Evolutionary conservation across 2,888 invertebrate genomes (phyloP).

Genomic region (Callyntrura sp.): DNA sequence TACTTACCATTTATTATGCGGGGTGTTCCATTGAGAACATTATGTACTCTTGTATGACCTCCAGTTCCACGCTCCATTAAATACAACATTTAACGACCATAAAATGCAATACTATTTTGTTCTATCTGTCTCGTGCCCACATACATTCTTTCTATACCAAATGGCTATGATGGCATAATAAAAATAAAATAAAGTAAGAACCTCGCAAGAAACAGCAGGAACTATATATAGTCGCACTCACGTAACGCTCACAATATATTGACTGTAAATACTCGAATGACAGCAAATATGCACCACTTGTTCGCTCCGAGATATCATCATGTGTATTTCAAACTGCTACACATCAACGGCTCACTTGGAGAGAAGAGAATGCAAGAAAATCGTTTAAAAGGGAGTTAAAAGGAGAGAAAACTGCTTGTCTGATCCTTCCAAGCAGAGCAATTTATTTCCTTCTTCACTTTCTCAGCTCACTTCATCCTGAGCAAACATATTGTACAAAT

Average conservation of each 20-base stretch:
- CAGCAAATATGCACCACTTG: constrained; percentile 67
- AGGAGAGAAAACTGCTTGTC: constrained; percentile 73
- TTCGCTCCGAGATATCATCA: constrained; percentile 47
- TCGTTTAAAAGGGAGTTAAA: constrained; percentile 75
- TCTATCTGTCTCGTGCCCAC: background rate
- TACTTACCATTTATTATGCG: constrained; percentile 13
- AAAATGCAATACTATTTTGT: constrained; percentile 50
- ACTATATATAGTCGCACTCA: constrained; percentile 6
- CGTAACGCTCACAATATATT: constrained; percentile 11
- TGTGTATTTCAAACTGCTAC: background rate
- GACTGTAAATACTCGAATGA: constrained; percentile 66
- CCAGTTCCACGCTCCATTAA: constrained; percentile 64
- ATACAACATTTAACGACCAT: constrained; percentile 70
- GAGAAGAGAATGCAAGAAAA: constrained; percentile 65
- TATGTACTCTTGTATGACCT: constrained; percentile 41
- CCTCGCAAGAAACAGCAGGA: constrained; percentile 37
- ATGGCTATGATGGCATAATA: background rate
- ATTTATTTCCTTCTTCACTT: constrained; percentile 79
- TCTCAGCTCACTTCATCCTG: constrained; percentile 66
- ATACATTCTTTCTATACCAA: background rate
- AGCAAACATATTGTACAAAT: constrained; percentile 79
- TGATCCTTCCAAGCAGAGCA: constrained; percentile 78
- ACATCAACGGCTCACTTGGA: constrained; percentile 43
- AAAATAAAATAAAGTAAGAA: constrained; percentile 36
- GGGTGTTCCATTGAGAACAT: background rate